phyloP scores from a whole-genome alignment of 1,140 invertebrate species.

The Drosophila tsacasi region DNA sequence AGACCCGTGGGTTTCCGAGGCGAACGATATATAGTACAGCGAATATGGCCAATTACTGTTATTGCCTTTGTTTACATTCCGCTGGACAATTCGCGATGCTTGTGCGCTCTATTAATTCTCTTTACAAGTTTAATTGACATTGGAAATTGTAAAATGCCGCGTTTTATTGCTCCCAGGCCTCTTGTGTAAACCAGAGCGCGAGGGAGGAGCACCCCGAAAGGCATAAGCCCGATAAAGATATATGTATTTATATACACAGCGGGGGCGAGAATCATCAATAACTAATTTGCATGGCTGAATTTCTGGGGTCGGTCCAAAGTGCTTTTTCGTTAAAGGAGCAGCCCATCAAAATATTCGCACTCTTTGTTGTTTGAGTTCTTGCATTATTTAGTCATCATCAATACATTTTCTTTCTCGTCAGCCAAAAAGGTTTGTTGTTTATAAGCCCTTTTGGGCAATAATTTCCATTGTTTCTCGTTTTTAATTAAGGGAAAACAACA shows the following conservation, averaged over 20 bases:
- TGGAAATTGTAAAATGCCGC: constrained; percentile 62
- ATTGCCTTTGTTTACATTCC: constrained; percentile 64
- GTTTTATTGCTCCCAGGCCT: constrained; percentile 43
- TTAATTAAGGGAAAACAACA: constrained; percentile 54
- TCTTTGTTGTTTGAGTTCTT: background rate
- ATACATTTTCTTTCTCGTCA: constrained; percentile 13
- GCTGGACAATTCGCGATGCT: constrained; percentile 53
- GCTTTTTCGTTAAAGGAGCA: constrained; percentile 12
- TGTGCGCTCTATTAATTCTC: constrained; percentile 62
- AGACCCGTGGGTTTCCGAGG: constrained; percentile 4
- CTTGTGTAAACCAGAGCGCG: constrained; percentile 40
- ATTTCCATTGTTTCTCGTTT: constrained; percentile 61
- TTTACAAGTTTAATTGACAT: constrained; percentile 77
- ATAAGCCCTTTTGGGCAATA: constrained; percentile 33
- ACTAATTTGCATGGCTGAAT: constrained; percentile 51
- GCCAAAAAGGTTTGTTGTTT: constrained; percentile 39
- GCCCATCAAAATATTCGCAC: background rate
- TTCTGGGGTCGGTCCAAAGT: constrained; percentile 3
- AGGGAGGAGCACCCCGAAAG: constrained; percentile 4
- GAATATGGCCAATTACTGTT: constrained; percentile 50
- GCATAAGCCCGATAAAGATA: constrained; percentile 33
- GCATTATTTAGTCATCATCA: constrained; percentile 28
- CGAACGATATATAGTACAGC: constrained; percentile 12
- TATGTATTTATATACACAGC: constrained; percentile 4
- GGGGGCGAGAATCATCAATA: constrained; percentile 15